Conservation (phyloP, 2,888 invertebrate genomes). For the Unio pictorum region DNA sequence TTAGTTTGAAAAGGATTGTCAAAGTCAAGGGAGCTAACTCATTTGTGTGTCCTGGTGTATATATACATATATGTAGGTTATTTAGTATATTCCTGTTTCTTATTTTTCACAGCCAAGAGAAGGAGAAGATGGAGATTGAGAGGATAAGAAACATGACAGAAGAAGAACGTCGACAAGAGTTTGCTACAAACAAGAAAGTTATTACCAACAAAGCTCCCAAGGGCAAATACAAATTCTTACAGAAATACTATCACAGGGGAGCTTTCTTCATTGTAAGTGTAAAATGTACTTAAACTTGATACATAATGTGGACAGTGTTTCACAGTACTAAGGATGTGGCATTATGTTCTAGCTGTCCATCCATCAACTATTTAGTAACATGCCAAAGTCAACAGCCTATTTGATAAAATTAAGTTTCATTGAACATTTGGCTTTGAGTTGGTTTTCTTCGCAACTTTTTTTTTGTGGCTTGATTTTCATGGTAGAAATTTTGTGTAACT, state of each 20-base stretch:
- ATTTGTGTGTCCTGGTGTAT: not conserved
- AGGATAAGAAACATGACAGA: conserved; percentile 94
- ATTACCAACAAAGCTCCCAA: conserved; percentile 86
- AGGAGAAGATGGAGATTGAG: conserved; percentile 90
- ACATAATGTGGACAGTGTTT: not conserved
- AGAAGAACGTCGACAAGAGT: conserved; percentile 92
- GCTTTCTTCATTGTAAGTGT: conserved; percentile 89
- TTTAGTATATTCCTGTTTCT: not conserved
- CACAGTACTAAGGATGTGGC: not conserved
- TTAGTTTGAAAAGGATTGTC: too few relatives aligned
- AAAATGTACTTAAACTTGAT: not conserved
- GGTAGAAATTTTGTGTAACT: too few relatives aligned
- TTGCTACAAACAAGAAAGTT: conserved; percentile 90
- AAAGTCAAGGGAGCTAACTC: not conserved
- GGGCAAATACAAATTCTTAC: conserved; percentile 98
- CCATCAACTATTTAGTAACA: too few relatives aligned
- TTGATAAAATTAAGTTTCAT: too few relatives aligned
- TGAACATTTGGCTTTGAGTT: too few relatives aligned
- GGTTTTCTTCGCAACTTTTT: too few relatives aligned
- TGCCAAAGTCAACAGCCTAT: too few relatives aligned
- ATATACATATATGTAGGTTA: not conserved
- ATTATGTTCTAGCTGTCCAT: not conserved
- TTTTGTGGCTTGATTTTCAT: too few relatives aligned
- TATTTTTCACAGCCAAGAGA: conserved; percentile 79
- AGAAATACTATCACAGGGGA: conserved; percentile 99